phyloP scores from a whole-genome alignment of 2,113 vertebrate species.

The Corythaixoides concolor region DNA sequence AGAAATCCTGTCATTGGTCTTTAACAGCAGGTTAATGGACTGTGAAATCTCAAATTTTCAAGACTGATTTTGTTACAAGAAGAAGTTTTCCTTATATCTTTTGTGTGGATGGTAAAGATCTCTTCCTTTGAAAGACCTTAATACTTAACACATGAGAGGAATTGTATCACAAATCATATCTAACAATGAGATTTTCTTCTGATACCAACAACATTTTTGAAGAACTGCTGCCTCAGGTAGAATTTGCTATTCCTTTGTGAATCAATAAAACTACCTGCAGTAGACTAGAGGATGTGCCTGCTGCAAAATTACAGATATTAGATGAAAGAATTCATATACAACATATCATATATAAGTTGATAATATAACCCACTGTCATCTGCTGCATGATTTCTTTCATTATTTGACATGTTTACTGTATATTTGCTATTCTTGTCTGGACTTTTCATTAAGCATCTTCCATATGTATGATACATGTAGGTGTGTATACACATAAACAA shows the following conservation, averaged over 20 bases:
- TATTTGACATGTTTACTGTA: constrained; percentile 17
- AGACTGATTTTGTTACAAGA: constrained; percentile 59
- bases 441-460: neutral
- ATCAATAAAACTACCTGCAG: constrained; percentile 59
- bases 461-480: neutral
- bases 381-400: constrained; percentile 2
- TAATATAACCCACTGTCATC: constrained; percentile 1
- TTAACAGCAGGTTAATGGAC: constrained; percentile 72
- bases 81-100: constrained; percentile 21
- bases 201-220: constrained; percentile 32
- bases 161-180: constrained; percentile 36
- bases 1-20: constrained; percentile 54
- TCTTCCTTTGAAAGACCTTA: constrained; percentile 26
- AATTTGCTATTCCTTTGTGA: constrained; percentile 58
- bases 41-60: constrained; percentile 75
- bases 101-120: neutral
- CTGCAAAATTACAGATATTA: constrained; percentile 58
- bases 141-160: neutral
- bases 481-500: no score
- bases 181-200: constrained; percentile 30
- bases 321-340: constrained; percentile 14
- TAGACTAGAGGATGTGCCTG: constrained; percentile 4
- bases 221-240: constrained; percentile 29
- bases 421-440: neutral
- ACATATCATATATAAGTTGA: neutral